phyloP scores from a whole-genome alignment of 1,140 invertebrate genomes.

The Magallana angulata region DNA sequence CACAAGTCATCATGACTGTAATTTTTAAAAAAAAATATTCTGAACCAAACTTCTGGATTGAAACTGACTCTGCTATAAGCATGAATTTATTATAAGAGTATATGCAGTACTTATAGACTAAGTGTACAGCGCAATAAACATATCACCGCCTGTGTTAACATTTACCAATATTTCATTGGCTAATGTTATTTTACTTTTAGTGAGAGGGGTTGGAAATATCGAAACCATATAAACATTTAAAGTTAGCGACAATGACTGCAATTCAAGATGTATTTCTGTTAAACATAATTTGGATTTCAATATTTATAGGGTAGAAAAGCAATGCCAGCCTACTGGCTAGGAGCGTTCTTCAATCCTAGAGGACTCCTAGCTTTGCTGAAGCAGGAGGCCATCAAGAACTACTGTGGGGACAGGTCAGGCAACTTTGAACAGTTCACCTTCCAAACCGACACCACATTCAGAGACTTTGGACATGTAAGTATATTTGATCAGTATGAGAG shows the following conservation, averaged over 20 bases:
- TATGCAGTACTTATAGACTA: not conserved
- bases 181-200: no score
- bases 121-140: no score
- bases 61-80: no score
- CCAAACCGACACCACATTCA: constrained; percentile 78
- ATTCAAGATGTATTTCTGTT: no score
- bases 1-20: no score
- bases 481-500: not conserved
- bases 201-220: no score
- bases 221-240: no score
- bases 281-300: not conserved
- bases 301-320: constrained; percentile 76
- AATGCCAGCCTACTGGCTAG: constrained; percentile 78
- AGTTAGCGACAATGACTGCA: no score
- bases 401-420: constrained; percentile 72
- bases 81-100: no score
- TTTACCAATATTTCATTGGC: no score
- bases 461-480: constrained; percentile 80
- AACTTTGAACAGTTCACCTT: constrained; percentile 77
- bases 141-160: no score
- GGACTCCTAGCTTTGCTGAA: constrained; percentile 76
- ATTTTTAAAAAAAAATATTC: not conserved
- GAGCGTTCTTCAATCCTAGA: constrained; percentile 77
- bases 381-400: constrained; percentile 72
- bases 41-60: not conserved